These are phyloP conservation scores for Parascotia fuliginaria DNA, from an alignment of 2,888 invertebrate genomes.

Conservation along the genomic window DNA sequence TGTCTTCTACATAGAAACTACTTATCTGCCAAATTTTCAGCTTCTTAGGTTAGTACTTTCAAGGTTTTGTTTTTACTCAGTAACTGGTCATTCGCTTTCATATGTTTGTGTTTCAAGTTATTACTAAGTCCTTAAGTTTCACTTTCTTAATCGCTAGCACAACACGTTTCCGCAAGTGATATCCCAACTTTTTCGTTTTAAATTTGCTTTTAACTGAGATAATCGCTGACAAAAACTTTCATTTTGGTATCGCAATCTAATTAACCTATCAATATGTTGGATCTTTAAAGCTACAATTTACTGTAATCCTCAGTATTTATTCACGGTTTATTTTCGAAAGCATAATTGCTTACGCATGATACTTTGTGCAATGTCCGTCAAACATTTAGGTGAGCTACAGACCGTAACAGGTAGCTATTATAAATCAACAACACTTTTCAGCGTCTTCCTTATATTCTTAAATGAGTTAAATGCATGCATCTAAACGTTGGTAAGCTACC, in stretches of 20 bases:
- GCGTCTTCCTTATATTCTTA: neutral
- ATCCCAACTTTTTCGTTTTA: too few relatives aligned
- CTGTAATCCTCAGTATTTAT: constrained; percentile 7
- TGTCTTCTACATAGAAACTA: too few relatives aligned
- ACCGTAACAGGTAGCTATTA: neutral
- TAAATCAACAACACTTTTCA: neutral
- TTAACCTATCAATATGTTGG: neutral
- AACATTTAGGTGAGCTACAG: constrained; percentile 5
- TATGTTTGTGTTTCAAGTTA: too few relatives aligned
- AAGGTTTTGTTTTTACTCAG: too few relatives aligned
- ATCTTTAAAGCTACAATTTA: neutral
- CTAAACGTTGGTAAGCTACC: neutral
- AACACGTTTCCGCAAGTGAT: too few relatives aligned
- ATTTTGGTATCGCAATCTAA: neutral
- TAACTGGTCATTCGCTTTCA: too few relatives aligned
- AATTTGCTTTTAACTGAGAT: too few relatives aligned
- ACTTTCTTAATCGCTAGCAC: too few relatives aligned
- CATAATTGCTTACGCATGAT: constrained; percentile 38
- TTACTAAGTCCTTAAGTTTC: too few relatives aligned
- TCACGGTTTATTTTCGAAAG: constrained; percentile 26
- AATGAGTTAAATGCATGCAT: neutral
- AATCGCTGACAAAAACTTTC: neutral
- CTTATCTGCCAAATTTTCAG: too few relatives aligned
- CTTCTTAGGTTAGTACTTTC: too few relatives aligned
- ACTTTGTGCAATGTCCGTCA: constrained; percentile 51